Conservation (phyloP, 2,888 invertebrate species). For the Catocala sponsa region DNA sequence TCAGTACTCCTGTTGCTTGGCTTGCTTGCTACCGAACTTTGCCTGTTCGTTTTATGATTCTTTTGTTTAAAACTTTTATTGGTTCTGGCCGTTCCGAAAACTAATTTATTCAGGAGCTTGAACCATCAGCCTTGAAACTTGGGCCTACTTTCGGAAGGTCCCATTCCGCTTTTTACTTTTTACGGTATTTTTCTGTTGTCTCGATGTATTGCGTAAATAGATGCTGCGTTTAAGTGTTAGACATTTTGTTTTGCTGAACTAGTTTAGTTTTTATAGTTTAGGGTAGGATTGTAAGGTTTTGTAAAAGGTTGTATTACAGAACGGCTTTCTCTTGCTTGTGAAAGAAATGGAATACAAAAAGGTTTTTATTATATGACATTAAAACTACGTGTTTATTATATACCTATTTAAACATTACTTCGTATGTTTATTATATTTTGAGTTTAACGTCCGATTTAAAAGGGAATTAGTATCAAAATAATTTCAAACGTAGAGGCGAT, state of each 20-base stretch:
- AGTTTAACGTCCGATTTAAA: too few species aligned
- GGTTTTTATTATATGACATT: too few species aligned
- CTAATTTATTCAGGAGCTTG: constrained; percentile 85
- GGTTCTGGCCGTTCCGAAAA: constrained; percentile 80
- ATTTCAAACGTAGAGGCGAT: too few species aligned
- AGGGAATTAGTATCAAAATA: too few species aligned
- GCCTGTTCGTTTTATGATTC: constrained; percentile 85
- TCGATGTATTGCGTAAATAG: constrained; percentile 56
- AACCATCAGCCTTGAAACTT: constrained; percentile 78
- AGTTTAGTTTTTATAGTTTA: constrained; percentile 3
- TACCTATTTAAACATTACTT: too few species aligned
- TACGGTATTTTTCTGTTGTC: constrained; percentile 53
- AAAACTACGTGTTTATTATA: too few species aligned
- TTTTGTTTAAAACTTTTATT: constrained; percentile 88
- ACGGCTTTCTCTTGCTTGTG: too few species aligned
- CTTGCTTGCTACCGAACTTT: constrained; percentile 82
- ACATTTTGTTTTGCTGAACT: constrained; percentile 7
- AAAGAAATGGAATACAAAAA: too few species aligned
- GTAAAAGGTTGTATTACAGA: too few species aligned
- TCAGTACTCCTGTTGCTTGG: constrained; percentile 81
- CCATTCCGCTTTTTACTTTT: constrained; percentile 75
- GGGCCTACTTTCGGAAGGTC: constrained; percentile 69
- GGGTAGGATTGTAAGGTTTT: too few species aligned
- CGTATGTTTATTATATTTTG: too few species aligned
- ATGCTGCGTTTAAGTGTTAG: constrained; percentile 31